These are phyloP conservation scores for Platyura marginata DNA, from an alignment of 1,140 invertebrate genomes.

Conservation along the genomic window DNA sequence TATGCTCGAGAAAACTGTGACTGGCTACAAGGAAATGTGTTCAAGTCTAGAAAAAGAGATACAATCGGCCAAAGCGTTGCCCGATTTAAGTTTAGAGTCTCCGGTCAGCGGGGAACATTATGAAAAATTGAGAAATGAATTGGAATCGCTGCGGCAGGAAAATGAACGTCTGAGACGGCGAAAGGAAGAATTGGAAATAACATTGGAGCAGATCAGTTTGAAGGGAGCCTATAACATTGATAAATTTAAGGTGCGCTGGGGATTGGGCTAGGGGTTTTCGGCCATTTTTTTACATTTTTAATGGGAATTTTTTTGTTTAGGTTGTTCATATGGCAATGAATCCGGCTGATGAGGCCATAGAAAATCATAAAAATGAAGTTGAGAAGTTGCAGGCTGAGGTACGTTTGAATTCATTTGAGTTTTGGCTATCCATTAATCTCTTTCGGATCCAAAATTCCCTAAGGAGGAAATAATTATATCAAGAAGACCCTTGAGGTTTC, in stretches of 20 bases:
- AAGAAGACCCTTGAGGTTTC: no score
- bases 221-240: slow-evolving; percentile 33
- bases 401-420: slow-evolving; percentile 12
- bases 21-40: slow-evolving; percentile 48
- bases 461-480: slow-evolving; percentile 16
- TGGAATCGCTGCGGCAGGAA: slow-evolving; percentile 31
- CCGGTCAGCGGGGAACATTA: slow-evolving; percentile 13
- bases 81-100: background rate
- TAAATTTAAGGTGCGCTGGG: slow-evolving; percentile 19
- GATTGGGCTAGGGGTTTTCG: no score
- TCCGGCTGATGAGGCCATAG: slow-evolving; percentile 47
- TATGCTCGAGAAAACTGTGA: slow-evolving; percentile 40
- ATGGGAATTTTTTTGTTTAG: slow-evolving; percentile 24
- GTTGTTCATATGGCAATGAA: slow-evolving; percentile 52
- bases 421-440: no score
- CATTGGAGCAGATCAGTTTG: slow-evolving; percentile 40
- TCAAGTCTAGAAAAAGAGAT: slow-evolving; percentile 44
- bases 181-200: slow-evolving; percentile 39
- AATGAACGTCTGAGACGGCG: slow-evolving; percentile 35
- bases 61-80: slow-evolving; percentile 3
- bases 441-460: slow-evolving; percentile 4
- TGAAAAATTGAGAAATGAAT: slow-evolving; percentile 20
- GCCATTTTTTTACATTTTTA: no score
- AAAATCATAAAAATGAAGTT: slow-evolving; percentile 41
- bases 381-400: slow-evolving; percentile 53